phyloP scores from a whole-genome alignment of 2,797 vertebrate genomes.

The Distichodus sexfasciatus region DNA sequence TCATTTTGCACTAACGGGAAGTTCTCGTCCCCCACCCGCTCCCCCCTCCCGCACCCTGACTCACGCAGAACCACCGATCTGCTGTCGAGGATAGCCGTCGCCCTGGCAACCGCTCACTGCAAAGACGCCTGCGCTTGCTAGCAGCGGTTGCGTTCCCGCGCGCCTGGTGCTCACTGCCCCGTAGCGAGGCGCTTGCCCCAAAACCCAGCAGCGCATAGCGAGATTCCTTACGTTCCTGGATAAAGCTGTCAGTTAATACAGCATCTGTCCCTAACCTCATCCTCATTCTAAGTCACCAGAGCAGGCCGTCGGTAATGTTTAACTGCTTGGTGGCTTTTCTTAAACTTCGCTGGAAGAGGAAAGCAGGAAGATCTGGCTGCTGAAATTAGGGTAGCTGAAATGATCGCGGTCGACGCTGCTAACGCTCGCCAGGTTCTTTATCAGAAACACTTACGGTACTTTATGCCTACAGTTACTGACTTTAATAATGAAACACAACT shows the following conservation, averaged over 20 bases:
- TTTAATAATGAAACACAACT: too few species aligned
- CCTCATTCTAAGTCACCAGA: neutral
- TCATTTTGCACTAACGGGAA: constrained; percentile 34
- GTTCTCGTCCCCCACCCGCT: constrained; percentile 32
- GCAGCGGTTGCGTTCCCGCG: too few species aligned
- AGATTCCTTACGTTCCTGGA: constrained; percentile 34
- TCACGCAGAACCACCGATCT: constrained; percentile 11
- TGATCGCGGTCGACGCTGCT: too few species aligned
- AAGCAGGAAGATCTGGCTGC: too few species aligned
- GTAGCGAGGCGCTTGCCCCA: neutral
- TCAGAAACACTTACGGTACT: too few species aligned
- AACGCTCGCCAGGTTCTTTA: too few species aligned
- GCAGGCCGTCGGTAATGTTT: neutral
- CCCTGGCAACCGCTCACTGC: constrained; percentile 40
- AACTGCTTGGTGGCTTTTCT: too few species aligned
- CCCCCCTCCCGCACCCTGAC: constrained; percentile 31
- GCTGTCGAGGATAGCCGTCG: constrained; percentile 22
- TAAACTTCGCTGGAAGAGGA: too few species aligned
- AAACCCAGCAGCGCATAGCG: neutral
- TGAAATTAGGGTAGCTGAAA: too few species aligned
- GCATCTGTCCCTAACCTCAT: constrained; percentile 4
- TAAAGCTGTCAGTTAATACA: constrained; percentile 23
- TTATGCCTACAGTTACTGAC: too few species aligned
- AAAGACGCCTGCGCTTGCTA: too few species aligned
- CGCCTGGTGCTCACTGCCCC: too few species aligned